Base-by-base conservation (phyloP, 2,888 invertebrate species). In the Hermodice carunculata region DNA sequence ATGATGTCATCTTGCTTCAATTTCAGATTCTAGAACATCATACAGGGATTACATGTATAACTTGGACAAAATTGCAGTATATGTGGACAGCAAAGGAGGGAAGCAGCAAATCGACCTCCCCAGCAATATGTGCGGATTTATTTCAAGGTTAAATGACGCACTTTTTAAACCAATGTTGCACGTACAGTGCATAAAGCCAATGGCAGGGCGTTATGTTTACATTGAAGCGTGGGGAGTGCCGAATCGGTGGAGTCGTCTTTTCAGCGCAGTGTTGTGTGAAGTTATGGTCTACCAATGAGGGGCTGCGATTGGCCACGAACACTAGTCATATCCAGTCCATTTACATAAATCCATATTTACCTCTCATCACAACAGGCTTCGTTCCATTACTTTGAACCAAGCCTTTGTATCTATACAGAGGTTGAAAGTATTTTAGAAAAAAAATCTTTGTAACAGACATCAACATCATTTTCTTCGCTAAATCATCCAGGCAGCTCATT, bases 241-340 rank as follows among this genome's bases (percentile, higher is more conserved):
- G 40, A 86, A 87, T 72, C 80, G 87, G 49, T 88, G 87, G 86
- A 86, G 85, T 67, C 76, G 86, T 51, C 80, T 88, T 19, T 89
- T 88, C 78, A 87, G 87, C 51, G 86, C 88, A 32, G 87, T 88
- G 26, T 78, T 89, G 24, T 89, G 89, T 73, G 88, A 89, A 79
- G 88, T 89, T 8, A 84, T 86, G 80, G 86, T 88, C 28, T 88
- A 88, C 43, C 58, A 66, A 6, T 59, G 37, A 48, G 19, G n/a
- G n/a, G n/a, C n/a, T n/a, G n/a, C n/a, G n/a, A n/a, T n/a, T n/a
- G n/a, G n/a, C n/a, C n/a, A n/a, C n/a, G n/a, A n/a, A n/a, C n/a
- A n/a, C n/a, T n/a, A n/a, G n/a, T n/a, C n/a, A n/a, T n/a, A n/a
- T n/a, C n/a, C n/a, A n/a, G n/a, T n/a, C n/a, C n/a, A n/a, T n/a